A percentile compares a stretch with the other conserved stretches of the same genome.
phyloP scores from a whole-genome alignment of 2,888 invertebrate species.

The Caenorhabditis angaria region DNA sequence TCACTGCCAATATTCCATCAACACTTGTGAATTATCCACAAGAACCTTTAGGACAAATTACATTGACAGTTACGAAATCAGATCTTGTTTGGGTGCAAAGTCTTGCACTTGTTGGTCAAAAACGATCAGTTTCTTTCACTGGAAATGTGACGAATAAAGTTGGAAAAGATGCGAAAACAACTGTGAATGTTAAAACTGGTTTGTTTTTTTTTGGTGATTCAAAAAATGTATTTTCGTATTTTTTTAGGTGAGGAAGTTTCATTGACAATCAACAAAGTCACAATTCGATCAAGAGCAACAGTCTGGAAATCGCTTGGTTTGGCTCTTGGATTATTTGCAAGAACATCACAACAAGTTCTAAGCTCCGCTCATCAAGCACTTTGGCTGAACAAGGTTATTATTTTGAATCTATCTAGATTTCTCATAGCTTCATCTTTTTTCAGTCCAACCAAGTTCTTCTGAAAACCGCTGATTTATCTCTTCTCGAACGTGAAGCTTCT shows the following conservation, averaged over 20 bases:
- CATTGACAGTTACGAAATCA: slow-evolving; percentile 24
- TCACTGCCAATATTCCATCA: slow-evolving; percentile 44
- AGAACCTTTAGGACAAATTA: slow-evolving; percentile 28
- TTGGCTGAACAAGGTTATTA: slow-evolving; percentile 43
- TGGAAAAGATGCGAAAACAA: slow-evolving; percentile 28
- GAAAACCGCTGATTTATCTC: slow-evolving; percentile 14
- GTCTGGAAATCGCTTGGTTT: slow-evolving; percentile 42
- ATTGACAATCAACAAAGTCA: slow-evolving; percentile 13
- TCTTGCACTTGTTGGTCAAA: slow-evolving; percentile 35
- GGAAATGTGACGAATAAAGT: slow-evolving; percentile 40
- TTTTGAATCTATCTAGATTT: no score
- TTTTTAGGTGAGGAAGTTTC: slow-evolving; percentile 3
- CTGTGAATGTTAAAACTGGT: slow-evolving; percentile 34
- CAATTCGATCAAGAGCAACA: slow-evolving; percentile 15
- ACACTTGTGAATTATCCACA: slow-evolving; percentile 20
- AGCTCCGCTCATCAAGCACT: slow-evolving; percentile 44
- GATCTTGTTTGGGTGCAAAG: slow-evolving; percentile 45
- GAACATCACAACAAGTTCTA: slow-evolving; percentile 34
- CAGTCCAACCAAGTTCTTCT: slow-evolving; percentile 23
- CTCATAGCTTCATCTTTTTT: background rate
- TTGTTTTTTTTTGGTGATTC: background rate
- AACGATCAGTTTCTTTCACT: slow-evolving; percentile 40
- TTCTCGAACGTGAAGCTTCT: slow-evolving; percentile 38
- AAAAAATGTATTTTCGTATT: background rate
- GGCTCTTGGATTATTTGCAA: slow-evolving; percentile 49